Percentiles rank a stretch among this genome's conserved stretches.
These are phyloP conservation scores for Cygnus olor DNA, from an alignment of 2,797 vertebrate species.

Conservation along the genomic window DNA sequence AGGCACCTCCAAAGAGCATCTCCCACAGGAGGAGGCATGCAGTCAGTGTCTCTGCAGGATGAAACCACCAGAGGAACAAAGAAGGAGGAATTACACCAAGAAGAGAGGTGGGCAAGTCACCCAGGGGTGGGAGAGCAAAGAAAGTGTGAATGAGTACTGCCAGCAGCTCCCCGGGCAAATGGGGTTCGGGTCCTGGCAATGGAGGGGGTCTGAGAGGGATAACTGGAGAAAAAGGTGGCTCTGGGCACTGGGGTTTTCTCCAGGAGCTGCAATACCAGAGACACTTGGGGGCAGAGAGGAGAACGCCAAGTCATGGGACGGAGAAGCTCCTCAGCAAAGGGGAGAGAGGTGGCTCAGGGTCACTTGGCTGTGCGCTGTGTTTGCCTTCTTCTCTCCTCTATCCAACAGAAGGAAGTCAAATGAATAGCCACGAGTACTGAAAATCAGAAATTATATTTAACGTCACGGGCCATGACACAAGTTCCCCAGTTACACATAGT, in stretches of 20 bases:
- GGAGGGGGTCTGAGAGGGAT: not conserved
- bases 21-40: not conserved
- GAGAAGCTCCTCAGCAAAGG: not conserved
- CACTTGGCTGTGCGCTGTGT: not conserved
- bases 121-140: not conserved
- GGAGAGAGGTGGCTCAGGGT: not conserved
- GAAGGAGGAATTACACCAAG: not conserved
- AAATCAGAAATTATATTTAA: not conserved
- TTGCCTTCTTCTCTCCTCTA: not conserved
- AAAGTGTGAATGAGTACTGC: not conserved
- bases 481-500: not conserved
- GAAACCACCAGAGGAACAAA: not conserved
- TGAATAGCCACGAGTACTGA: not conserved
- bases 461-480: not conserved
- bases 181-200: not conserved
- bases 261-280: not conserved
- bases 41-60: not conserved
- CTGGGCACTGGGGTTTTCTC: not conserved
- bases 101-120: not conserved
- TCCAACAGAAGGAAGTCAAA: not conserved
- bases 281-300: not conserved
- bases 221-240: not conserved
- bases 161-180: not conserved
- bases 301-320: not conserved
- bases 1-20: not conserved